phyloP scores from a whole-genome alignment of 1,140 invertebrate species.

The Lethrus apterus region DNA sequence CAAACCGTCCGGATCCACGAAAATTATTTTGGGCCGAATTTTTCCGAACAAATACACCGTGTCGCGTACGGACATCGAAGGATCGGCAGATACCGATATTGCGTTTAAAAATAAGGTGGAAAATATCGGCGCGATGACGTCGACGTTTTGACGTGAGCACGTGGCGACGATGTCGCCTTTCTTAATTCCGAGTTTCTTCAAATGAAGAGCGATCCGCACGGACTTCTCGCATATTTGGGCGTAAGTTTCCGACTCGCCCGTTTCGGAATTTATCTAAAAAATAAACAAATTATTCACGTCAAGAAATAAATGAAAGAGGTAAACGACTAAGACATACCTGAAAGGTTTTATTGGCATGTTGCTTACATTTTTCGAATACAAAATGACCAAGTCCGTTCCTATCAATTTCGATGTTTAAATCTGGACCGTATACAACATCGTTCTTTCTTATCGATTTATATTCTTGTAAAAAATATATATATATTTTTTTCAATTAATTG shows the following conservation, averaged over 20 bases:
- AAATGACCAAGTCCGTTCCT: not conserved
- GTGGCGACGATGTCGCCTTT: conserved; percentile 35
- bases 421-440: not conserved
- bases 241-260: conserved; percentile 36
- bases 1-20: conserved; percentile 26
- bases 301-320: too few species aligned
- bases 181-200: conserved; percentile 32
- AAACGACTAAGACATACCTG: too few species aligned
- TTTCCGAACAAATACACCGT: conserved; percentile 33
- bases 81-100: conserved; percentile 16
- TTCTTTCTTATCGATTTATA: not conserved
- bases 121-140: conserved; percentile 34
- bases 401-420: not conserved
- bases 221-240: conserved; percentile 28
- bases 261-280: conserved; percentile 36
- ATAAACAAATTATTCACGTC: too few species aligned
- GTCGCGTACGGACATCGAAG: conserved; percentile 11
- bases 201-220: conserved; percentile 32
- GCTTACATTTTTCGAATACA: not conserved
- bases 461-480: not conserved
- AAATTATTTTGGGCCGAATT: conserved; percentile 39
- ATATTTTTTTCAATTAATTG: too few species aligned
- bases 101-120: conserved; percentile 32
- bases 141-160: conserved; percentile 33
- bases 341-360: conserved; percentile 1